phyloP scores from a whole-genome alignment of 2,797 vertebrate genomes.

The Pseudomugil gertrudae region DNA sequence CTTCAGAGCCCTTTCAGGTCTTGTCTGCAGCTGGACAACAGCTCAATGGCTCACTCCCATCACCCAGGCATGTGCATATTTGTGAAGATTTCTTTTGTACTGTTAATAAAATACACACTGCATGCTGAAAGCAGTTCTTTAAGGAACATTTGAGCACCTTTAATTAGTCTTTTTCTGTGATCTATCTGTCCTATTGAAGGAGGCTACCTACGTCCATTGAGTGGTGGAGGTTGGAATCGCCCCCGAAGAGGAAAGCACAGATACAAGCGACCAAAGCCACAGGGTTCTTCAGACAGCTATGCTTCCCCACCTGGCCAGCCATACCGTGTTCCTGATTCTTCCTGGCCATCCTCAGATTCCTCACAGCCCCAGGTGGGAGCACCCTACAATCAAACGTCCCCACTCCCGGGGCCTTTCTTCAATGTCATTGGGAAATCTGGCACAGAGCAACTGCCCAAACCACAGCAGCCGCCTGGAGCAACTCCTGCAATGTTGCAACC shows the following conservation, averaged over 20 bases:
- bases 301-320: slow-evolving; percentile 59
- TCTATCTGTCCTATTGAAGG: slow-evolving; percentile 57
- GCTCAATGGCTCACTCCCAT: slow-evolving; percentile 78
- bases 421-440: slow-evolving; percentile 49
- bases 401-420: slow-evolving; percentile 65
- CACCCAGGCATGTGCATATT: slow-evolving; percentile 79
- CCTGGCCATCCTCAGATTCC: slow-evolving; percentile 77
- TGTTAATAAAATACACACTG: not conserved
- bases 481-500: slow-evolving; percentile 57
- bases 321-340: slow-evolving; percentile 56
- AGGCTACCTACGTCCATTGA: slow-evolving; percentile 65
- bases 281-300: slow-evolving; percentile 74
- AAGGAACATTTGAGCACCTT: not conserved
- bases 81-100: not conserved
- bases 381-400: slow-evolving; percentile 66
- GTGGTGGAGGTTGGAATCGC: slow-evolving; percentile 70
- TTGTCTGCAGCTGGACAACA: slow-evolving; percentile 84
- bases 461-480: slow-evolving; percentile 49
- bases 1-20: slow-evolving; percentile 87
- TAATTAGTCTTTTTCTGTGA: not conserved
- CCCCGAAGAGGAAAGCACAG: slow-evolving; percentile 79
- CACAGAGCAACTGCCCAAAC: slow-evolving; percentile 37
- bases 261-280: slow-evolving; percentile 82
- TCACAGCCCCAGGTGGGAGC: slow-evolving; percentile 66
- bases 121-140: not conserved